Percentiles rank a stretch among this genome's conserved stretches.
Evolutionary conservation across 2,888 invertebrate genomes (phyloP).

Genomic region (Pollenia angustigena): DNA sequence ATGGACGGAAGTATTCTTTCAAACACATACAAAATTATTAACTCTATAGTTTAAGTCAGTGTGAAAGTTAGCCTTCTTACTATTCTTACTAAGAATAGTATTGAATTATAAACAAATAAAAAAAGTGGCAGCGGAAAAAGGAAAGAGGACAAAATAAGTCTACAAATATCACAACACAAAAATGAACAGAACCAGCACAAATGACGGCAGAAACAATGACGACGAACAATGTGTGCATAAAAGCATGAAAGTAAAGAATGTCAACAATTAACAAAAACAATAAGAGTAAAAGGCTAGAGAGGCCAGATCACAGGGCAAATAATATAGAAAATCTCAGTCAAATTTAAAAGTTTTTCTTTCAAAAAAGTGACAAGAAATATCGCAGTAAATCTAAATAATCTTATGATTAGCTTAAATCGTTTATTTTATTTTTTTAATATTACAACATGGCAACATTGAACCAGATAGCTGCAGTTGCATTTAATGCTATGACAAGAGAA

Average conservation of each 20-base stretch:
- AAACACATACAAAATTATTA: background rate
- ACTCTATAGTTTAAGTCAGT: background rate
- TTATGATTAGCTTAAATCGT: too few relatives aligned
- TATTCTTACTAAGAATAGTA: conserved; percentile 4
- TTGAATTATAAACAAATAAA: conserved; percentile 10
- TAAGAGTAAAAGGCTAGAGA: background rate
- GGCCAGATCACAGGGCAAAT: background rate
- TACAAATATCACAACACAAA: conserved; percentile 28
- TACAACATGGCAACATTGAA: background rate
- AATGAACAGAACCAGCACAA: conserved; percentile 10
- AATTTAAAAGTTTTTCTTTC: background rate
- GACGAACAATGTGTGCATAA: conserved; percentile 57
- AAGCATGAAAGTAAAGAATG: conserved; percentile 72
- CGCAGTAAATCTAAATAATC: background rate
- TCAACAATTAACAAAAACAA: conserved; percentile 66
- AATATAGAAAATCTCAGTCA: background rate
- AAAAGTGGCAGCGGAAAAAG: conserved; percentile 4
- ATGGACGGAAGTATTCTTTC: background rate
- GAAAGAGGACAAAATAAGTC: conserved; percentile 39
- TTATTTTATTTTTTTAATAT: background rate
- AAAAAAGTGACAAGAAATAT: background rate
- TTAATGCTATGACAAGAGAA: background rate
- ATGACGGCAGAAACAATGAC: conserved; percentile 53
- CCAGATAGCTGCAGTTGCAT: conserved; percentile 25
- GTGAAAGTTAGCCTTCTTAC: conserved; percentile 28